Evolutionary conservation across 1,140 invertebrate genomes (phyloP).

Genomic region (Ptiloglossa arizonensis): DNA sequence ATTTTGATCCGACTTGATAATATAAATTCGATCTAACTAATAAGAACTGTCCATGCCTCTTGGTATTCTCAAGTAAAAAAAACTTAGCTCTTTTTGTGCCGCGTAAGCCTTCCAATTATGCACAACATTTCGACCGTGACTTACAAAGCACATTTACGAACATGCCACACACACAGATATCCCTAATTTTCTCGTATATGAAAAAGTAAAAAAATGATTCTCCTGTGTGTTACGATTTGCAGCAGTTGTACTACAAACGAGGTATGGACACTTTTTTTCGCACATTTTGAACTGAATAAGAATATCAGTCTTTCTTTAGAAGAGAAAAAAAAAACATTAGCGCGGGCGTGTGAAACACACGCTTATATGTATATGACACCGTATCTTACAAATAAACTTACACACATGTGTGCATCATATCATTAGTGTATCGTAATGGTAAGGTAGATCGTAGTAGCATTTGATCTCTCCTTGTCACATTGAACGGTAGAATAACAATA

Average conservation of each 20-base stretch:
- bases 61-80: background rate
- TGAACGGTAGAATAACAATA: constrained; percentile 31
- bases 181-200: constrained; percentile 28
- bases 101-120: constrained; percentile 39
- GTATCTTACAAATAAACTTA: constrained; percentile 51
- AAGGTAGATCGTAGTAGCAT: constrained; percentile 37
- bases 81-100: constrained; percentile 34
- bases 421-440: constrained; percentile 48
- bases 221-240: constrained; percentile 51
- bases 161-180: constrained; percentile 28
- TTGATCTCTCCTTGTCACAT: constrained; percentile 27
- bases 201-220: constrained; percentile 57
- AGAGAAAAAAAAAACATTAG: constrained; percentile 57
- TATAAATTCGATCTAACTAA: background rate
- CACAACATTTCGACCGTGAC: constrained; percentile 20
- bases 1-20: background rate
- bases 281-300: constrained; percentile 53
- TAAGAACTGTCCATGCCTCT: background rate
- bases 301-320: constrained; percentile 65
- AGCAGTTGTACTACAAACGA: constrained; percentile 44
- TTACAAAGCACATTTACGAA: constrained; percentile 42
- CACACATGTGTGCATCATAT: constrained; percentile 40
- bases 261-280: constrained; percentile 36
- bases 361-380: constrained; percentile 44
- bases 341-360: constrained; percentile 21